phyloP scores from a whole-genome alignment of 2,888 invertebrate species.

The Drosophila formosana region DNA sequence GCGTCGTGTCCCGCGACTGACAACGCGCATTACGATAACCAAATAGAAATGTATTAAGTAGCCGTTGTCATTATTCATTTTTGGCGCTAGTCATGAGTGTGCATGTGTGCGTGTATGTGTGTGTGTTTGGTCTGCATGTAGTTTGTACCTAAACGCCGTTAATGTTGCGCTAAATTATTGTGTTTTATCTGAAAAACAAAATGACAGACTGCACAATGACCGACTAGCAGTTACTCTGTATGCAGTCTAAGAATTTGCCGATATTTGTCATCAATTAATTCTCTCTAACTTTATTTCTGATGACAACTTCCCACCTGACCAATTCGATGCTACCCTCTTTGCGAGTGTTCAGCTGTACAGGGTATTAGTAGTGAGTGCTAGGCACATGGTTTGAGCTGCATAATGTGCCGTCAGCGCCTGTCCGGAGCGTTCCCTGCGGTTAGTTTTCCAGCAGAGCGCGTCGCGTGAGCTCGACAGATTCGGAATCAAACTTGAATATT shows the following conservation, averaged over 20 bases:
- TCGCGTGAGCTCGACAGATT: slow-evolving; percentile 61
- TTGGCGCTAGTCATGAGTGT: slow-evolving; percentile 43
- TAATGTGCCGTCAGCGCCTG: slow-evolving; percentile 36
- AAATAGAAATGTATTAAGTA: slow-evolving; percentile 43
- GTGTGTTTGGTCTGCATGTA: slow-evolving; percentile 34
- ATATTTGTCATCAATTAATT: background rate
- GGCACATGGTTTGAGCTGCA: slow-evolving; percentile 33
- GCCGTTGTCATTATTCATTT: slow-evolving; percentile 57
- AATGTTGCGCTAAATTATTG: slow-evolving; percentile 66
- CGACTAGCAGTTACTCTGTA: slow-evolving; percentile 9
- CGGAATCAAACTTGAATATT: slow-evolving; percentile 26
- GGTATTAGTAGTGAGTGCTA: slow-evolving; percentile 38
- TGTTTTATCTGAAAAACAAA: slow-evolving; percentile 61
- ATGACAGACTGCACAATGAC: background rate
- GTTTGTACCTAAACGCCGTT: slow-evolving; percentile 58
- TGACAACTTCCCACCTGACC: too few relatives aligned
- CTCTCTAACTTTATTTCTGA: too few relatives aligned
- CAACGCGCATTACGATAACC: slow-evolving; percentile 46
- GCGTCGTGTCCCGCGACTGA: slow-evolving; percentile 23
- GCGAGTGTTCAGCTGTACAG: slow-evolving; percentile 8
- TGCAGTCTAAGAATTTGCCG: background rate
- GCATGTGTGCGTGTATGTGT: slow-evolving; percentile 27
- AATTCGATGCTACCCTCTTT: background rate
- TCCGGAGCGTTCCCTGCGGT: slow-evolving; percentile 41
- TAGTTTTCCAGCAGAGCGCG: slow-evolving; percentile 67